These are phyloP conservation scores for Notolepis coatsorum DNA, from an alignment of 2,797 vertebrate genomes.

Conservation along the genomic window DNA sequence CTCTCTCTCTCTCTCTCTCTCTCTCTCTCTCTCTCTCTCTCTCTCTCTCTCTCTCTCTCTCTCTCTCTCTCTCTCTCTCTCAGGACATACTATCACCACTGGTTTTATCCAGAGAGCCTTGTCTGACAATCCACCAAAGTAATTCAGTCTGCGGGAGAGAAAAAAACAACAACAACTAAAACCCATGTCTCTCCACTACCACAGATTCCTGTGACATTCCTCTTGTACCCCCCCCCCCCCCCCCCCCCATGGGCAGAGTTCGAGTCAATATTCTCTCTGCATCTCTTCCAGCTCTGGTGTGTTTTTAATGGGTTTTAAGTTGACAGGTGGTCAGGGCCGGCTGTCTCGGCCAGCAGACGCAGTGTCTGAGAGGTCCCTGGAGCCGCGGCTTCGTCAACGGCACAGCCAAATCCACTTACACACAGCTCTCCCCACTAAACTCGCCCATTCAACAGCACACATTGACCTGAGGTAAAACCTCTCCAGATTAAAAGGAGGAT, in stretches of 20 bases:
- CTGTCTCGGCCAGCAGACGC: constrained; percentile 52
- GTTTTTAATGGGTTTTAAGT: constrained; percentile 72
- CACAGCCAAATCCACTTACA: constrained; percentile 57
- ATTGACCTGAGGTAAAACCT: constrained; percentile 55
- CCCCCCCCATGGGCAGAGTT: constrained; percentile 42
- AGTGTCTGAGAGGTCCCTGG: constrained; percentile 47
- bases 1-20: too few relatives aligned
- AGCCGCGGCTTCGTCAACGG: constrained; percentile 42
- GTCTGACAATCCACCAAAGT: constrained; percentile 33
- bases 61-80: too few relatives aligned
- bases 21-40: too few relatives aligned
- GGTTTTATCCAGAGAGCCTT: constrained; percentile 25
- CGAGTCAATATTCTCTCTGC: constrained; percentile 70
- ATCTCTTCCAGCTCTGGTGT: constrained; percentile 56
- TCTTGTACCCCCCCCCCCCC: constrained; percentile 34
- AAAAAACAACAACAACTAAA: too few relatives aligned
- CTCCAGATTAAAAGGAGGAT: constrained; percentile 48
- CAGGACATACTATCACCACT: constrained; percentile 25
- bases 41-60: too few relatives aligned
- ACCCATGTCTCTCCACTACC: constrained; percentile 26
- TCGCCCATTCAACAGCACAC: constrained; percentile 46
- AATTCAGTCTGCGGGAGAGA: constrained; percentile 39
- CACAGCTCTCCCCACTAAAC: constrained; percentile 40
- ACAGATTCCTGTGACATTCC: constrained; percentile 46
- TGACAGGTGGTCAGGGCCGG: constrained; percentile 64